These are phyloP conservation scores for Leptopilina syphax DNA, from an alignment of 2,888 invertebrate genomes.

Conservation along the genomic window DNA sequence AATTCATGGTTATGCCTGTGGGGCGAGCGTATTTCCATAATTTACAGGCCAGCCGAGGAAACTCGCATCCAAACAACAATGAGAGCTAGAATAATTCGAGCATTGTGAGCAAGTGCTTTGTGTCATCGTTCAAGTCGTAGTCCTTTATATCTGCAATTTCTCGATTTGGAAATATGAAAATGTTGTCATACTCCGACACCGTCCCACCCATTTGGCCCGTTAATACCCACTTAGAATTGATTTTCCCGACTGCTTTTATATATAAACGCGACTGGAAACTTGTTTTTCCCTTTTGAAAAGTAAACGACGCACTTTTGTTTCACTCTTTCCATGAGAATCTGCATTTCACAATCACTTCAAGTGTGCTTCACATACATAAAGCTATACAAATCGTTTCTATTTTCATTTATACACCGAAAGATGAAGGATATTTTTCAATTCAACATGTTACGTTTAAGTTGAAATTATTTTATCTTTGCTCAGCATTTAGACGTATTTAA, in stretches of 20 bases:
- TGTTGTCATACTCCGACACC: background rate
- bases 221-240: too few species aligned
- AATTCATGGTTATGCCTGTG: constrained; percentile 18
- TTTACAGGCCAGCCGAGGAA: constrained; percentile 54
- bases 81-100: constrained; percentile 53
- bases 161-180: constrained; percentile 13
- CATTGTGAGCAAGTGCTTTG: constrained; percentile 54
- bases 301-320: constrained; percentile 2
- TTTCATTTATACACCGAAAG: too few species aligned
- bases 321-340: background rate
- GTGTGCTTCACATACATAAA: too few species aligned
- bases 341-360: background rate
- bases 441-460: too few species aligned
- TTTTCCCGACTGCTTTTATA: too few species aligned
- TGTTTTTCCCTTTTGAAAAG: constrained; percentile 6
- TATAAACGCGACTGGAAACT: too few species aligned
- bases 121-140: constrained; percentile 40
- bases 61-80: constrained; percentile 55
- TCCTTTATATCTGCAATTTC: constrained; percentile 30
- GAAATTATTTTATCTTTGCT: too few species aligned
- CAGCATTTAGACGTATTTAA: background rate
- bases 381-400: too few species aligned
- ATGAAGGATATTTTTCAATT: too few species aligned
- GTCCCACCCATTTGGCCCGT: too few species aligned
- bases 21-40: constrained; percentile 53